Evolutionary conservation across 1,140 invertebrate genomes (phyloP), one percentile per base, ranked within the genome.

Genomic region (Panagrolaimus sp.): DNA sequence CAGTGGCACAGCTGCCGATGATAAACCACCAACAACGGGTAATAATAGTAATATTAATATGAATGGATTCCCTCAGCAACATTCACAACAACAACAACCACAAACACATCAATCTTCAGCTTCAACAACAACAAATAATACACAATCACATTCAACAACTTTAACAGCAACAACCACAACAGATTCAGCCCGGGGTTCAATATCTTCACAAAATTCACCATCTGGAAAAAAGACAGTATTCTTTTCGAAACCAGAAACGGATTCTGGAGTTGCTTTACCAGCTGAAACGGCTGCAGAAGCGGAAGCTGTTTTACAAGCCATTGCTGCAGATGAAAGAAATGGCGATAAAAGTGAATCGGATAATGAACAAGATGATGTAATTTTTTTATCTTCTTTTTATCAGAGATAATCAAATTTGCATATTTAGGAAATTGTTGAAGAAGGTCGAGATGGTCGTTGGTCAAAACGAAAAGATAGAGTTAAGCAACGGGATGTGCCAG

Each of bases 391-490:
- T n/a, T n/a, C n/a, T n/a, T n/a, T n/a, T n/a, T n/a, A n/a, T n/a
- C n/a, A n/a, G n/a, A n/a, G n/a, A n/a, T n/a, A n/a, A 5, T 10
- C 14, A 52, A 12, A 12, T 9, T n/a, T 1, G 0, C n/a, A 21
- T 28, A 21, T 24, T 12, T 58, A 26, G 21, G 21, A 76, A 77
- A 76, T 76, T 24, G 43, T 98, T 81, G 95, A 98, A 86, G 94
- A 98, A 87, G 96, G 93, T 86, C 95, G 95, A 71, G 97, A 94
- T 87, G 94, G 94, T 78, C 88, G 95, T 83, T 98, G 95, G 94
- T 89, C 96, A 75, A 98, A 98, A 87, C 88, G 95, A 79, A 88
- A 93, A 73, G 94, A 98, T 88, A 93, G 96, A 90, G 91, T 96
- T 55, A 92, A 96, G 84, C 94, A 98, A 86, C 88, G 93, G 75